A percentile compares a stretch with the other conserved stretches of the same genome.
Evolutionary conservation across 1,140 invertebrate genomes (phyloP).

Genomic region (Apis laboriosa): DNA sequence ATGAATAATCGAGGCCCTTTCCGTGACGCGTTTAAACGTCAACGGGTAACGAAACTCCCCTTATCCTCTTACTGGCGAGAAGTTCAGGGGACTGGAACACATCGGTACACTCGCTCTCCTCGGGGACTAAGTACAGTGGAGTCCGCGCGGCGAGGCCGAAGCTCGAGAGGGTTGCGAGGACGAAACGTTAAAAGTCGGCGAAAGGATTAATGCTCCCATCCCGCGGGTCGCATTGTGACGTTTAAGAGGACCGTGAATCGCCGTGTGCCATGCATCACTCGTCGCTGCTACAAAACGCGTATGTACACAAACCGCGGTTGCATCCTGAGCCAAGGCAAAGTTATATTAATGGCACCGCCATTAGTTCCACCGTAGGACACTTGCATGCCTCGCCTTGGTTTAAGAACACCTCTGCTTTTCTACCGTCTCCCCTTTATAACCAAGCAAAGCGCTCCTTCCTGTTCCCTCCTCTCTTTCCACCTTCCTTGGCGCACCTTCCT

Average conservation of each 20-base stretch:
- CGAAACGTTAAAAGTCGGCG: conserved; percentile 29
- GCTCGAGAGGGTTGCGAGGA: neutral
- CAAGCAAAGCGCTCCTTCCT: neutral
- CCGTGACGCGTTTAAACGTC: conserved; percentile 12
- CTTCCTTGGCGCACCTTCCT: neutral
- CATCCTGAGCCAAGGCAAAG: conserved; percentile 50
- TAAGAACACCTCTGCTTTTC: conserved; percentile 32
- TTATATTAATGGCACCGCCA: conserved; percentile 56
- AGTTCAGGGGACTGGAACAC: neutral
- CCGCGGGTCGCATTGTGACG: conserved; percentile 49
- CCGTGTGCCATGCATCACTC: conserved; percentile 50
- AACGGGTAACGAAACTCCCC: conserved; percentile 31
- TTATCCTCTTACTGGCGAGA: conserved; percentile 40
- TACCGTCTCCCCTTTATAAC: neutral
- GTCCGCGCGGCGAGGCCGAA: too few species aligned
- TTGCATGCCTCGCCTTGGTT: conserved; percentile 34
- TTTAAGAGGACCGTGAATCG: conserved; percentile 50
- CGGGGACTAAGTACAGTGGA: neutral
- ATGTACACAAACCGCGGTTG: conserved; percentile 49
- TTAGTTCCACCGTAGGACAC: conserved; percentile 54
- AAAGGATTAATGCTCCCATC: conserved; percentile 55
- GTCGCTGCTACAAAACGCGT: conserved; percentile 24
- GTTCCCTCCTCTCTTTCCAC: neutral
- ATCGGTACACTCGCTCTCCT: neutral
- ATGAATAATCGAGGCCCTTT: conserved; percentile 23